Percentiles rank a stretch among this genome's conserved stretches.
These are phyloP conservation scores for Podarcis cretensis DNA, from an alignment of 2,113 vertebrate genomes.

Conservation along the genomic window DNA sequence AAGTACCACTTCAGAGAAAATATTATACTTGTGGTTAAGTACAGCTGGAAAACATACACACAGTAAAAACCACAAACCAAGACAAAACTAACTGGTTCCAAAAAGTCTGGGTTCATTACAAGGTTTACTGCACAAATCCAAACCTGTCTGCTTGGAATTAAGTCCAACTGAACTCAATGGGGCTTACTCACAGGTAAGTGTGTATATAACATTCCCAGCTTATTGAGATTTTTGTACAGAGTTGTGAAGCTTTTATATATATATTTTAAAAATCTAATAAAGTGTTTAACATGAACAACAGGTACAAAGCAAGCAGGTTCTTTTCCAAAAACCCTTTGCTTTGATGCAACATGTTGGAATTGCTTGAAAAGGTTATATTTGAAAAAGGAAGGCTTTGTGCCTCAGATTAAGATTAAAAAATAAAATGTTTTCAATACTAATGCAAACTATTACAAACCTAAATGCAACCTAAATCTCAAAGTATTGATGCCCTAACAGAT, in stretches of 20 bases:
- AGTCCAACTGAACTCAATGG: too few relatives aligned
- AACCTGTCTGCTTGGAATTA: too few relatives aligned
- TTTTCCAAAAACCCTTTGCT: background rate
- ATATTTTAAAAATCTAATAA: background rate
- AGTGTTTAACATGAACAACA: background rate
- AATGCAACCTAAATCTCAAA: background rate
- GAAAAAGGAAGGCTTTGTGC: background rate
- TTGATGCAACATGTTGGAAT: background rate
- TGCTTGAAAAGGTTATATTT: background rate
- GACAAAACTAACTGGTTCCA: background rate
- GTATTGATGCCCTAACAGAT: fast-evolving
- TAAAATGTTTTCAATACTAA: background rate
- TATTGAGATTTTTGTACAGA: background rate
- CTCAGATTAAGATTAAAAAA: background rate
- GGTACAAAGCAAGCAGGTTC: background rate
- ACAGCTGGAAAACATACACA: background rate
- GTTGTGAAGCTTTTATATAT: background rate
- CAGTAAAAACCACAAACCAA: slow-evolving; percentile 12
- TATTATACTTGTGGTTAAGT: background rate
- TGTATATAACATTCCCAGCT: too few relatives aligned
- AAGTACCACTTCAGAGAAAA: background rate
- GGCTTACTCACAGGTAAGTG: too few relatives aligned
- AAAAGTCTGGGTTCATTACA: background rate
- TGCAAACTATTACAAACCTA: background rate
- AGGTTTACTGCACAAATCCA: background rate